Base-by-base conservation (phyloP, 2,113 vertebrate genomes). In the Mobula birostris region DNA sequence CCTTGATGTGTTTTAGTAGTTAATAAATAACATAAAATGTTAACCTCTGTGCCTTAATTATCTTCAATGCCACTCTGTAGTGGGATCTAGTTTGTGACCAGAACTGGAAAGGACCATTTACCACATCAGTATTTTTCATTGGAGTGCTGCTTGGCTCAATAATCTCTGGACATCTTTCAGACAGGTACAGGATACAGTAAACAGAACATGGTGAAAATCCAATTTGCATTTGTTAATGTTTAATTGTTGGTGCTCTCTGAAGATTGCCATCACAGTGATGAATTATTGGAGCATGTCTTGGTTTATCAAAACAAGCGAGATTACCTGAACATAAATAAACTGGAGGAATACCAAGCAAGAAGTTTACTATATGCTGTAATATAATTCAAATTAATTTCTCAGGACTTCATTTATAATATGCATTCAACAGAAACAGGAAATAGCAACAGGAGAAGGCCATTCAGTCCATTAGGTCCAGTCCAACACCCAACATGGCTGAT, bases 161-260 rank as follows among this genome's bases (percentile, higher is more conserved):
- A 85, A 91, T 94, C 36, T 95, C 94, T 58, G 94, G 95, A 66
- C 94, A 94, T 9, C 77, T 95, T 58, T 95, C 95, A 85, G 95
- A 95, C 94, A 87, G 94, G 94, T 95, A 94, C 58, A 32, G 63
- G 24, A 76, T 56, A 29, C 27, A 21, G 21, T 61, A 32, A 94
- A 24, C n/a, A 36, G 40, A 63, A n/a, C 21, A 61, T 8, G 14
- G 24, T 63, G 48, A 14, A 61, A 27, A 88, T 11, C 7, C 48
- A 88, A 14, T 63, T 61, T 29, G 83, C 24, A 0, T 88, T 36
- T 5, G 14, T 61, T 63, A 63, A 4, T 56, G 36, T 15, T 80
- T 27, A 61, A 58, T 21, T 83, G 80, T 14, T 63, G 4, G 0
- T 88, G 8, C 27, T 58, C 19, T 17, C 48, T 83, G 80, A 1